Evolutionary conservation across 2,888 invertebrate genomes (phyloP).

Genomic region (Euclidia mi): DNA sequence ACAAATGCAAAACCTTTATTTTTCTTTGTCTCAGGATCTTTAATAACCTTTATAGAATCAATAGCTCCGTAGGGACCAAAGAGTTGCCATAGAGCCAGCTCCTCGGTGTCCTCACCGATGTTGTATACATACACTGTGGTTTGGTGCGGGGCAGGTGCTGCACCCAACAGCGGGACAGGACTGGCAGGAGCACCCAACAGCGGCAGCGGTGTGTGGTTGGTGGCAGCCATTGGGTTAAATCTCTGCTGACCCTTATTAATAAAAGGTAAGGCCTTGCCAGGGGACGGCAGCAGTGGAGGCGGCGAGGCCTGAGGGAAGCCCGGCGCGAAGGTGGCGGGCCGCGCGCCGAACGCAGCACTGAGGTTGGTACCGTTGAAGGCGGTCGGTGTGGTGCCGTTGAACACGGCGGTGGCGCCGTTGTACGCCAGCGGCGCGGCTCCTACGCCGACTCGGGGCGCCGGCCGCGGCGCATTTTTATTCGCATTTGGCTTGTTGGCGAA

Average conservation of each 20-base stretch:
- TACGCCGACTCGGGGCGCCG: constrained; percentile 74
- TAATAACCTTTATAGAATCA: constrained; percentile 89
- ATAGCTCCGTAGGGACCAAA: constrained; percentile 89
- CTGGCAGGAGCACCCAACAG: constrained; percentile 84
- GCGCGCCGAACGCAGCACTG: constrained; percentile 80
- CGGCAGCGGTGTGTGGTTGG: constrained; percentile 83
- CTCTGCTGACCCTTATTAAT: constrained; percentile 88
- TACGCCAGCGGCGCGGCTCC: constrained; percentile 75
- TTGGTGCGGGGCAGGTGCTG: constrained; percentile 80
- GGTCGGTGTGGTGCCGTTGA: constrained; percentile 77
- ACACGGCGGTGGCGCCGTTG: constrained; percentile 81
- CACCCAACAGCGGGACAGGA: constrained; percentile 81
- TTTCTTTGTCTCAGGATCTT: constrained; percentile 89
- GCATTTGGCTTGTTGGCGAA: constrained; percentile 87
- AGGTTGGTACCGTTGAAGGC: constrained; percentile 81
- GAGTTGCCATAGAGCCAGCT: constrained; percentile 88
- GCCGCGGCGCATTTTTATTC: constrained; percentile 82
- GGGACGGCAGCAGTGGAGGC: constrained; percentile 85
- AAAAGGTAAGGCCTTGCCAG: constrained; percentile 87
- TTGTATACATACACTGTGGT: constrained; percentile 89
- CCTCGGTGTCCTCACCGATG: constrained; percentile 88
- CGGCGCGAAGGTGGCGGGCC: constrained; percentile 78
- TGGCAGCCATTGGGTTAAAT: constrained; percentile 87
- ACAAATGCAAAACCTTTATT: constrained; percentile 89
- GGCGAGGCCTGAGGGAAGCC: constrained; percentile 85